phyloP scores from a whole-genome alignment of 1,140 invertebrate genomes.

The Drosophila aff. region DNA sequence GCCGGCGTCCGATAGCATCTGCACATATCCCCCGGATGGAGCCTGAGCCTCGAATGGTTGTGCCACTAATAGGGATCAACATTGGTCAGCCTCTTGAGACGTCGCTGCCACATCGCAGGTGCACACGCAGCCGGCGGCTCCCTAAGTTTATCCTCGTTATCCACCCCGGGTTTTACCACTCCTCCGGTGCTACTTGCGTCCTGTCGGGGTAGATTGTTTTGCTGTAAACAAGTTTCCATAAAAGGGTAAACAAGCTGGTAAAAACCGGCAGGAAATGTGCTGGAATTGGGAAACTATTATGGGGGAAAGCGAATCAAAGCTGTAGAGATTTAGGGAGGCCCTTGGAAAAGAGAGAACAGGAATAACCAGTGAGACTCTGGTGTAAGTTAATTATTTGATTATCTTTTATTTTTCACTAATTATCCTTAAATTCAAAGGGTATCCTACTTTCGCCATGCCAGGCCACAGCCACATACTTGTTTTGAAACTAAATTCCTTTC shows the following conservation, averaged over 20 bases:
- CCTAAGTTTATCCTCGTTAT: slow-evolving; percentile 53
- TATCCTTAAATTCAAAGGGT: neutral
- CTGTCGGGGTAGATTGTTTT: slow-evolving; percentile 25
- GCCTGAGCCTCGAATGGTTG: slow-evolving; percentile 68
- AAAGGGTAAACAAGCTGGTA: slow-evolving; percentile 18
- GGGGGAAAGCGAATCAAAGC: neutral
- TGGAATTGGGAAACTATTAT: neutral
- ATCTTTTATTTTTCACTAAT: neutral
- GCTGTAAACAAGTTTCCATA: slow-evolving; percentile 28
- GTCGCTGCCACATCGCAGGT: slow-evolving; percentile 29
- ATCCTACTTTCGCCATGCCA: neutral
- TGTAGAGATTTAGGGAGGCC: neutral
- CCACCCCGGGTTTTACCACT: slow-evolving; percentile 22
- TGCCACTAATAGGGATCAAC: slow-evolving; percentile 82
- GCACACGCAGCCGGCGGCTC: slow-evolving; percentile 46
- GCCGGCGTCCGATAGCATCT: slow-evolving; percentile 67
- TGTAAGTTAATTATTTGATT: neutral
- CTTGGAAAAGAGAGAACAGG: no score
- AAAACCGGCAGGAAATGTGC: slow-evolving; percentile 1
- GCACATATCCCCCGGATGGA: slow-evolving; percentile 67
- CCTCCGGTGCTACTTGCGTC: slow-evolving; percentile 23
- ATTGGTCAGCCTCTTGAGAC: slow-evolving; percentile 79
- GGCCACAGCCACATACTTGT: neutral
- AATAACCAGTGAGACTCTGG: neutral
- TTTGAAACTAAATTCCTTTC: neutral